Evolutionary conservation across 2,797 vertebrate species (phyloP).

Genomic region (Megalops cyprinoides): DNA sequence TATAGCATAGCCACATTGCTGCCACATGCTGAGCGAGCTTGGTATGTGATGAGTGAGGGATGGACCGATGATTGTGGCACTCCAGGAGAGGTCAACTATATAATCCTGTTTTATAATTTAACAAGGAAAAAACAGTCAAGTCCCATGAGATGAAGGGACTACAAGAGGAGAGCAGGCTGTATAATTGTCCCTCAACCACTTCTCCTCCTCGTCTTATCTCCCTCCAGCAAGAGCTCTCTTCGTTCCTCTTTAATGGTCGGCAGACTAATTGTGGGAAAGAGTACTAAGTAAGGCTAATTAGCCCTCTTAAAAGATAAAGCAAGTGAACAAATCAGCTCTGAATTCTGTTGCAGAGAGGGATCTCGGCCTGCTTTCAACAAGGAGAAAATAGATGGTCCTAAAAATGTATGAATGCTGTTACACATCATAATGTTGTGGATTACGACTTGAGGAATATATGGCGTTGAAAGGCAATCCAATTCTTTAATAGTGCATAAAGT

Average conservation of each 20-base stretch:
- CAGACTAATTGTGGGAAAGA: slow-evolving; percentile 45
- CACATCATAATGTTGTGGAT: slow-evolving; percentile 51
- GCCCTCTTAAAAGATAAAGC: slow-evolving; percentile 28
- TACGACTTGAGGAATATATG: slow-evolving; percentile 54
- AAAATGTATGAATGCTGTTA: slow-evolving; percentile 46
- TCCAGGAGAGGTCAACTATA: not conserved
- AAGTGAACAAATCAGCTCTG: slow-evolving; percentile 15
- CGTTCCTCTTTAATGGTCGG: slow-evolving; percentile 14
- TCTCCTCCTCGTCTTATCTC: not conserved
- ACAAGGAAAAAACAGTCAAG: not conserved
- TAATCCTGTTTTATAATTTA: not conserved
- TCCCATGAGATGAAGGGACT: not conserved
- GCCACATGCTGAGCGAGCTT: not conserved
- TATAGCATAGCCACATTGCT: not conserved
- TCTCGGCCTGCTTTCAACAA: slow-evolving; percentile 33
- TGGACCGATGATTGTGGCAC: not conserved
- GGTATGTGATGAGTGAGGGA: not conserved
- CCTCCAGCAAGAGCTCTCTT: not conserved
- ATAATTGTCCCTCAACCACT: slow-evolving; percentile 4
- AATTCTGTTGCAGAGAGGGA: slow-evolving; percentile 29
- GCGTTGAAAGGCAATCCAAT: slow-evolving; percentile 52
- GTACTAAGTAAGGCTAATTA: slow-evolving; percentile 49
- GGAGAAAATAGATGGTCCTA: not conserved
- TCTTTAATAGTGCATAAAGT: slow-evolving; percentile 54
- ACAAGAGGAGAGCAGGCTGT: not conserved